These are phyloP conservation scores for Syndactyla subalaris DNA, from an alignment of 2,797 vertebrate genomes.

Conservation along the genomic window DNA sequence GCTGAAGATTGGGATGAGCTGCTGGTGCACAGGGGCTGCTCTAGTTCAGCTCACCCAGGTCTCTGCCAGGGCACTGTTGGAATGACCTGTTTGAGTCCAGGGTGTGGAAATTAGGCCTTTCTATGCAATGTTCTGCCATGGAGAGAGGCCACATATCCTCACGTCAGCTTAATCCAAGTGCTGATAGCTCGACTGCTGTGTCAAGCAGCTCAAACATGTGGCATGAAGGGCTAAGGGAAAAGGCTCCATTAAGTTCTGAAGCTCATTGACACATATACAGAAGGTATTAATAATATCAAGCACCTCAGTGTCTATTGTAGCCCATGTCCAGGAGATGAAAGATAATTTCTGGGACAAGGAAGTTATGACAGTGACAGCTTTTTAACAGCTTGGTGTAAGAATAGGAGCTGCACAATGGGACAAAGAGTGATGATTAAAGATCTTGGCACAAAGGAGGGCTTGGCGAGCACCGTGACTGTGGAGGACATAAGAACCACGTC, in stretches of 20 bases:
- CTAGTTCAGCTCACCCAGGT: background rate
- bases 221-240: background rate
- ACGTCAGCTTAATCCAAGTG: background rate
- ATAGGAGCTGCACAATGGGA: slow-evolving; percentile 19
- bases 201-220: background rate
- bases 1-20: background rate
- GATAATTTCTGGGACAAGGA: slow-evolving; percentile 67
- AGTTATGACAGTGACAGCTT: slow-evolving; percentile 52
- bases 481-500: background rate
- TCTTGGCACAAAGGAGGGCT: slow-evolving; percentile 1
- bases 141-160: background rate
- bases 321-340: slow-evolving; percentile 51
- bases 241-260: slow-evolving; percentile 42
- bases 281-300: slow-evolving; percentile 51
- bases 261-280: slow-evolving; percentile 43
- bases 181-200: background rate
- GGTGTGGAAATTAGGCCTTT: background rate
- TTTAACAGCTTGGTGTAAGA: slow-evolving; percentile 39
- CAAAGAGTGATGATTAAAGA: slow-evolving; percentile 51
- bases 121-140: accelerated
- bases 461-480: background rate
- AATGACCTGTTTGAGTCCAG: background rate
- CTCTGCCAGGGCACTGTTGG: background rate
- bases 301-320: slow-evolving; percentile 43
- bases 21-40: background rate